A percentile compares a stretch with the other conserved stretches of the same genome.
These are phyloP conservation scores for Oryzias curvinotus DNA, from an alignment of 2,113 vertebrate genomes.

Conservation along the genomic window DNA sequence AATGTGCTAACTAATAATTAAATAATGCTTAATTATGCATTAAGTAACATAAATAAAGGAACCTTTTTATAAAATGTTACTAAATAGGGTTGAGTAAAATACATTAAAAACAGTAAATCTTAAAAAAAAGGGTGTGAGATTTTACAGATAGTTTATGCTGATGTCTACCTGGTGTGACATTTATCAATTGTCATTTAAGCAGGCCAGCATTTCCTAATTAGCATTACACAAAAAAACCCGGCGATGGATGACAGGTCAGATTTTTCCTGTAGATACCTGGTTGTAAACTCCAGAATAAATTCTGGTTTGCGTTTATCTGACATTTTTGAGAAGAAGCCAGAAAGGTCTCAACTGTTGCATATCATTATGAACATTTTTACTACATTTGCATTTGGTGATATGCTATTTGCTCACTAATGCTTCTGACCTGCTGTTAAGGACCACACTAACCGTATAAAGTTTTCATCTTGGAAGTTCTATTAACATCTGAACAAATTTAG, in stretches of 20 bases:
- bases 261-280: too few species aligned
- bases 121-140: not conserved
- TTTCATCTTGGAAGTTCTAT: not conserved
- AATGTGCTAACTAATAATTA: too few species aligned
- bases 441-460: not conserved
- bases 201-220: not conserved
- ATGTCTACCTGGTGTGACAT: not conserved
- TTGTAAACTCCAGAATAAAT: too few species aligned
- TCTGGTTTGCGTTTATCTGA: too few species aligned
- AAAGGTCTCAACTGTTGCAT: too few species aligned
- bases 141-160: not conserved
- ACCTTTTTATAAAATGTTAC: not conserved
- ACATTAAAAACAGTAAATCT: not conserved
- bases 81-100: not conserved
- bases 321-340: too few species aligned
- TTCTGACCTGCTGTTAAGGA: not conserved
- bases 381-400: too few species aligned
- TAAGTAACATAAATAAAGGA: too few species aligned
- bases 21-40: too few species aligned
- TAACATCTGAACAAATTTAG: not conserved
- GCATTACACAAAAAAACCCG: not conserved
- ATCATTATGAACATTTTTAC: too few species aligned
- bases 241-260: too few species aligned
- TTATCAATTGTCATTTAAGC: not conserved
- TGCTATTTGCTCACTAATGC: too few species aligned